These are phyloP conservation scores for Cygnus buccinator DNA, from an alignment of 2,113 vertebrate species.

Conservation along the genomic window DNA sequence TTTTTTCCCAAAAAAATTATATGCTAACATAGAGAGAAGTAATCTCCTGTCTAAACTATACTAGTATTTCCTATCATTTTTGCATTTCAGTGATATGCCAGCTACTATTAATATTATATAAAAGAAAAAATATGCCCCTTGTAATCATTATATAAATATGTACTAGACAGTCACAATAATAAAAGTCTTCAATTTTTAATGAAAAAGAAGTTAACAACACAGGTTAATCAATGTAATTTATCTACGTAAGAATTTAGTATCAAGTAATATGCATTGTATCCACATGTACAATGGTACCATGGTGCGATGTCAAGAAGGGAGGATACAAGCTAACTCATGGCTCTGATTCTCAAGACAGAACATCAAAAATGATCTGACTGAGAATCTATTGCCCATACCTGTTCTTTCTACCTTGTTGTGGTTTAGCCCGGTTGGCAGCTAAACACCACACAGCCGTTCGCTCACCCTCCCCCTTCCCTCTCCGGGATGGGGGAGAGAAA, in stretches of 20 bases:
- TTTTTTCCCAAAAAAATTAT: not conserved
- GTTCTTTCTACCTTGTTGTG: not conserved
- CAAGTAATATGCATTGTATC: not conserved
- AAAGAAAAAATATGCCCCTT: not conserved
- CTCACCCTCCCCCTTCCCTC: too few relatives aligned
- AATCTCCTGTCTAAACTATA: not conserved
- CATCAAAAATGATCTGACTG: rapidly evolving
- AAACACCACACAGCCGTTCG: too few relatives aligned
- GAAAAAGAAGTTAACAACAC: not conserved
- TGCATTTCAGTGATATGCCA: not conserved
- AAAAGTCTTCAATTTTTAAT: not conserved
- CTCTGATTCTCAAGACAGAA: not conserved
- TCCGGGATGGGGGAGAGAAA: too few relatives aligned
- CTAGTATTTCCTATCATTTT: not conserved
- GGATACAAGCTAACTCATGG: rapidly evolving
- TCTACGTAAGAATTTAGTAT: not conserved
- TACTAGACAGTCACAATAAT: not conserved
- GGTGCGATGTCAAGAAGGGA: not conserved
- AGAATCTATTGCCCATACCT: not conserved
- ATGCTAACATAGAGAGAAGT: not conserved
- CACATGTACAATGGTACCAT: rapidly evolving
- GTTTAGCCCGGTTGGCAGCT: too few relatives aligned
- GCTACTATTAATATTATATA: not conserved
- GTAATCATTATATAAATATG: not conserved
- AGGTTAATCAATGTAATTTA: not conserved